Percentiles rank a stretch among this genome's conserved stretches.
Conservation (phyloP, 2,888 invertebrate species). For the Catocala fraxini region DNA sequence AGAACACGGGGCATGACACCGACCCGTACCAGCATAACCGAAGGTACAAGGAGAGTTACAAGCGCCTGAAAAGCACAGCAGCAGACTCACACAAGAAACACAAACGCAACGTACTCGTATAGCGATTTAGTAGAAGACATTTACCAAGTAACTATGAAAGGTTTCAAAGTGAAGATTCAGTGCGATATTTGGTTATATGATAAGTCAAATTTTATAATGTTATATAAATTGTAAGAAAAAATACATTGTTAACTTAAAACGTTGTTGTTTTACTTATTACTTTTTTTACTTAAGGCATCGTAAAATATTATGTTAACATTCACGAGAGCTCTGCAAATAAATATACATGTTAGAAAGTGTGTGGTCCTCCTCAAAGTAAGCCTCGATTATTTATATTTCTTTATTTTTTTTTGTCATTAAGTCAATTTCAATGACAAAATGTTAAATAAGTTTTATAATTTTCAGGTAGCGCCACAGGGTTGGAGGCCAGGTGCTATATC, state of each 20-base stretch:
- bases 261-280: too few relatives aligned
- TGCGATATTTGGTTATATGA: conserved; percentile 67
- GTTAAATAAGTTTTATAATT: conserved; percentile 10
- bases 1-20: too few relatives aligned
- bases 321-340: too few relatives aligned
- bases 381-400: conserved; percentile 19
- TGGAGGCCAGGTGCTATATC: conserved; percentile 82
- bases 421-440: neutral
- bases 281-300: too few relatives aligned
- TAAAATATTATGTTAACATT: too few relatives aligned
- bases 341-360: too few relatives aligned
- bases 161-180: conserved; percentile 36
- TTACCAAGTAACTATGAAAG: too few relatives aligned
- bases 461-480: conserved; percentile 64
- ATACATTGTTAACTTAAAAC: conserved; percentile 35
- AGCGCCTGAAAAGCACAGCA: too few relatives aligned
- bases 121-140: neutral
- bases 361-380: conserved; percentile 12
- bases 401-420: conserved; percentile 14
- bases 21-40: neutral
- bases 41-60: too few relatives aligned
- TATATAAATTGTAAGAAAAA: conserved; percentile 55
- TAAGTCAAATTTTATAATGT: conserved; percentile 78
- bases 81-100: neutral
- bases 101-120: conserved; percentile 6